Conservation (phyloP, 2,888 invertebrate species). For the Tetheella fluctuosa region DNA sequence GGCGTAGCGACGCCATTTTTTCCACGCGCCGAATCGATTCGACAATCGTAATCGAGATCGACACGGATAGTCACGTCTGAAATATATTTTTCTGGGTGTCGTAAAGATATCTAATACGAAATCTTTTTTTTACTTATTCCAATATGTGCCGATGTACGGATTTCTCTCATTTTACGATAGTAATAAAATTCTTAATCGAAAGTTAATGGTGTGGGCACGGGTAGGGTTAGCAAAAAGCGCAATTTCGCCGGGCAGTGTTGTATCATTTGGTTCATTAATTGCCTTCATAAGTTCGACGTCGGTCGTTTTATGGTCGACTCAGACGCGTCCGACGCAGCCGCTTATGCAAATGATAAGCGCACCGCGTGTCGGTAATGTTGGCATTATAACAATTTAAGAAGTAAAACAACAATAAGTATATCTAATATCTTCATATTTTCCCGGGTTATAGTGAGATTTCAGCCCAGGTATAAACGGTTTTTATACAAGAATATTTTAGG, state of each 20-base stretch:
- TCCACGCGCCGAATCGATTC: constrained; percentile 57
- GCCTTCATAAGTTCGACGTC: constrained; percentile 72
- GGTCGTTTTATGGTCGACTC: constrained; percentile 69
- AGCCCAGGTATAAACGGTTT: background rate
- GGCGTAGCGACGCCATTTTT: constrained; percentile 46
- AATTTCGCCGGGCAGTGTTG: constrained; percentile 58
- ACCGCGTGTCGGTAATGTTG: constrained; percentile 76
- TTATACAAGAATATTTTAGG: background rate
- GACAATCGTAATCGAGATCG: constrained; percentile 60
- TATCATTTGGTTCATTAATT: constrained; percentile 80
- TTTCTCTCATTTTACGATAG: constrained; percentile 50
- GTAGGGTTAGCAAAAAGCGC: constrained; percentile 55
- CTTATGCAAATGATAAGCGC: constrained; percentile 77
- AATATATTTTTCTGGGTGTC: constrained; percentile 68
- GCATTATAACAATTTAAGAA: constrained; percentile 82
- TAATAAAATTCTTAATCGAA: constrained; percentile 68
- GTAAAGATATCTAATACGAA: constrained; percentile 69
- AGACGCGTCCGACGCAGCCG: constrained; percentile 59
- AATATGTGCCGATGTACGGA: constrained; percentile 60
- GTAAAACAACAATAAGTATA: constrained; percentile 76
- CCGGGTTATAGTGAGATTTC: background rate
- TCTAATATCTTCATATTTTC: constrained; percentile 46
- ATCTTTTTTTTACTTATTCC: constrained; percentile 70
- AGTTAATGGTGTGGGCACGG: constrained; percentile 55
- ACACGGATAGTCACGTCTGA: constrained; percentile 69